phyloP scores from a whole-genome alignment of 2,113 vertebrate species.

The Zootoca vivipara region DNA sequence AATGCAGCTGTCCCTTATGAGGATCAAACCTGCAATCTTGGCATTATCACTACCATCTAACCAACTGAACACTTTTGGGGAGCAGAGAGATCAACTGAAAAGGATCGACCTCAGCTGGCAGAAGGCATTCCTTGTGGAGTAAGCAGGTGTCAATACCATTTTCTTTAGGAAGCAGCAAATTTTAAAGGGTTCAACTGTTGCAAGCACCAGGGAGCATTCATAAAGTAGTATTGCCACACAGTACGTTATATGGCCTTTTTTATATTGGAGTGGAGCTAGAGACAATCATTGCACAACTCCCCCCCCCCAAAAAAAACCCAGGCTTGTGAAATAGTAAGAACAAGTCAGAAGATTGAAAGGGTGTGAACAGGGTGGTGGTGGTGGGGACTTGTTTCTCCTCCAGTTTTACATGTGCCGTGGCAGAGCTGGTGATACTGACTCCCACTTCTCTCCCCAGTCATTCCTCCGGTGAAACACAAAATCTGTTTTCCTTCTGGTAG shows the following conservation, averaged over 20 bases:
- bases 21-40: too few species aligned
- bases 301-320: background rate
- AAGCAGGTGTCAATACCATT: too few species aligned
- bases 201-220: too few species aligned
- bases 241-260: background rate
- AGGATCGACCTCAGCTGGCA: too few species aligned
- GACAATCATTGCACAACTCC: background rate
- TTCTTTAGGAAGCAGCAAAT: too few species aligned
- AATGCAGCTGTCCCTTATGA: too few species aligned
- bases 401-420: conserved; percentile 7
- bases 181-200: too few species aligned
- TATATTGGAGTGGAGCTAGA: conserved; percentile 18
- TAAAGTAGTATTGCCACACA: too few species aligned
- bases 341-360: conserved; percentile 12
- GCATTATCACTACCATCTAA: too few species aligned
- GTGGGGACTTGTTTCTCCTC: background rate
- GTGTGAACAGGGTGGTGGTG: background rate
- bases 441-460: background rate
- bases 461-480: background rate
- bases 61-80: too few species aligned
- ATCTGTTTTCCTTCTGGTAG: background rate
- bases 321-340: conserved; percentile 17
- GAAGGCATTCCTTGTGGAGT: too few species aligned
- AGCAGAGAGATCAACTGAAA: too few species aligned
- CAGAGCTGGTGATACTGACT: background rate